Conservation (phyloP, 1,140 invertebrate species). For the Macrocentrus cingulum region DNA sequence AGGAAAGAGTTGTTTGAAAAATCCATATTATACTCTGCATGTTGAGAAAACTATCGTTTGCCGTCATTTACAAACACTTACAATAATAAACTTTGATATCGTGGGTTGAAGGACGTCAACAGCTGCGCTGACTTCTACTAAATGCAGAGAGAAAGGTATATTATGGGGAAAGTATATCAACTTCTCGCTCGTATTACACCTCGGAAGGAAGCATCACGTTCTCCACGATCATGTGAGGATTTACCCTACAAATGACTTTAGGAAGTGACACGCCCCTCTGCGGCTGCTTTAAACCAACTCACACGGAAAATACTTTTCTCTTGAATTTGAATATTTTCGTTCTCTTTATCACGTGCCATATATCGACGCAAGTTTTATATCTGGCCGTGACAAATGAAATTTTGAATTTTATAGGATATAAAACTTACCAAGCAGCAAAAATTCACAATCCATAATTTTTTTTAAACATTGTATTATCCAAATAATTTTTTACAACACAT, state of each 20-base stretch:
- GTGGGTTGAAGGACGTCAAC: slow-evolving; percentile 31
- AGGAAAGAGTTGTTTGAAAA: slow-evolving; percentile 18
- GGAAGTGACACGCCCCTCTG: slow-evolving; percentile 53
- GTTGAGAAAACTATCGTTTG: slow-evolving; percentile 17
- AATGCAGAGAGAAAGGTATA: no score
- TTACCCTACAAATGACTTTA: slow-evolving; percentile 51
- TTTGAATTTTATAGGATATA: no score
- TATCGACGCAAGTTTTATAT: no score
- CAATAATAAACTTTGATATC: neutral
- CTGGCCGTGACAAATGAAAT: no score
- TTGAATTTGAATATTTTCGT: neutral
- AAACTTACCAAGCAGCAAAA: no score
- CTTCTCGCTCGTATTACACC: neutral
- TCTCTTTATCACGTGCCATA: no score
- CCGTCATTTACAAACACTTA: neutral
- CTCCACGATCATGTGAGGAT: slow-evolving; percentile 30
- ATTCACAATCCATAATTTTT: no score
- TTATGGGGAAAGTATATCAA: no score
- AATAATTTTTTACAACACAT: no score
- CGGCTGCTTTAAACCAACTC: slow-evolving; percentile 38
- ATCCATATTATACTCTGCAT: slow-evolving; percentile 11
- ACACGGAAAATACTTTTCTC: slow-evolving; percentile 14
- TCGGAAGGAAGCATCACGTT: slow-evolving; percentile 51
- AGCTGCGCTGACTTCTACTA: slow-evolving; percentile 37
- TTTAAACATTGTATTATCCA: no score